Percentiles rank a stretch among this genome's conserved stretches.
Conservation (phyloP, 2,888 invertebrate genomes). For the Cepaea hortensis region DNA sequence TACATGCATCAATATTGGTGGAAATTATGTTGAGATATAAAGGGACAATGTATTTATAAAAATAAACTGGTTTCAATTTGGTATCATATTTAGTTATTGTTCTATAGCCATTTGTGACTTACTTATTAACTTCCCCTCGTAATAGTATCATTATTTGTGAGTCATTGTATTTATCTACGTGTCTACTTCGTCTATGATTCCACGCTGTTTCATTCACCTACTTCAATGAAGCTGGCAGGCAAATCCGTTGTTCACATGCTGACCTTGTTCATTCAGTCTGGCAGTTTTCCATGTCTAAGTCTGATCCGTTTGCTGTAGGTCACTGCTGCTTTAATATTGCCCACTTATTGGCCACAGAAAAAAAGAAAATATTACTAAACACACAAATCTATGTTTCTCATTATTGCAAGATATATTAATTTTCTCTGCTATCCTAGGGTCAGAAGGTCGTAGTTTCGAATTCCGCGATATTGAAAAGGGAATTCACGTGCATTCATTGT, state of each 20-base stretch:
- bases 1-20: too few species aligned
- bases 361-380: neutral
- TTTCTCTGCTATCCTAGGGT: neutral
- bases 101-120: too few species aligned
- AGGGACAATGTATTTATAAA: too few species aligned
- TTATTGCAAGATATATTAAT: neutral
- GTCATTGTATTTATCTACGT: too few species aligned
- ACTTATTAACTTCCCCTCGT: too few species aligned
- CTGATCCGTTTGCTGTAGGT: neutral
- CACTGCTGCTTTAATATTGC: neutral
- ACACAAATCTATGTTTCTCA: neutral
- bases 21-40: too few species aligned
- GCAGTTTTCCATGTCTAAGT: neutral
- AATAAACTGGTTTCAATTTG: too few species aligned
- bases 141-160: too few species aligned
- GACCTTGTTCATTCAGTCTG: neutral
- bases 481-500: neutral
- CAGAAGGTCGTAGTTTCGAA: neutral
- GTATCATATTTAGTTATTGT: too few species aligned
- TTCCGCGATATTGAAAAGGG: neutral
- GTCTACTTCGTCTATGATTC: too few species aligned
- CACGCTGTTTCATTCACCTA: too few species aligned
- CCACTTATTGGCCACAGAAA: neutral
- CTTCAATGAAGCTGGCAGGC: too few species aligned
- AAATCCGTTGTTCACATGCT: neutral